Evolutionary conservation across 2,888 invertebrate species (phyloP), one percentile per base, ranked within the genome.

Genomic region (Agrochola litura): DNA sequence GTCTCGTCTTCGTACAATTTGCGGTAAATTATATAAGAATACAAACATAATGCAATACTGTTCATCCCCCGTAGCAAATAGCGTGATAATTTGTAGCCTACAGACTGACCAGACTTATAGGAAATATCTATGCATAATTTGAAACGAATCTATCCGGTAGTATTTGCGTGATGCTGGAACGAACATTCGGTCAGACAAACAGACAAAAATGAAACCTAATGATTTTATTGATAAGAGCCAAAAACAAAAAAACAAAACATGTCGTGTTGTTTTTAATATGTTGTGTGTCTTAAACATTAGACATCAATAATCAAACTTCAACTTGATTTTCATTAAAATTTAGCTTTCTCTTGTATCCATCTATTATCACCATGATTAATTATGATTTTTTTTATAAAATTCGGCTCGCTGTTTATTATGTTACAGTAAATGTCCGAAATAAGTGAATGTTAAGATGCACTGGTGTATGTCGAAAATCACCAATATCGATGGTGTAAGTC

Each of bases 351-450:
- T 54, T 56, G 6, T 56, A 73, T 46, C 22, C 52, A 54, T 75
- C 16, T 64, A 49, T 37, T 54, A 63, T 65, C 54, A 63, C 63
- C 63, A 64, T 73, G 74, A 56, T 73, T 64, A 56, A 76, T 56
- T 46, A 49, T 37, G 10, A 19, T 46, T 73, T 43, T 43, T 58
- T 16, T 58, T 1, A 58, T 65, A 49, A 41, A 74, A n/a, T 30
- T 60, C 25, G 16, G 16, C 37, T 66, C 54, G 56, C n/a, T n/a
- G 9, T 16, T 0, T n/a, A 41, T 37, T 30, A 22, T 43, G 64
- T 43, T 64, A n/a, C 41, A 25, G 16, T 65, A 9, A 43, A 65
- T 5, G n/a, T 43, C 10, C 9, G 9, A 25, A 65, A 65, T 25
- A 10, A 61, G 37, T 37, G 61, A 61, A 37, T 37, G 30, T 61